phyloP scores from a whole-genome alignment of 2,888 invertebrate genomes.

The Falcaria lacertinaria region DNA sequence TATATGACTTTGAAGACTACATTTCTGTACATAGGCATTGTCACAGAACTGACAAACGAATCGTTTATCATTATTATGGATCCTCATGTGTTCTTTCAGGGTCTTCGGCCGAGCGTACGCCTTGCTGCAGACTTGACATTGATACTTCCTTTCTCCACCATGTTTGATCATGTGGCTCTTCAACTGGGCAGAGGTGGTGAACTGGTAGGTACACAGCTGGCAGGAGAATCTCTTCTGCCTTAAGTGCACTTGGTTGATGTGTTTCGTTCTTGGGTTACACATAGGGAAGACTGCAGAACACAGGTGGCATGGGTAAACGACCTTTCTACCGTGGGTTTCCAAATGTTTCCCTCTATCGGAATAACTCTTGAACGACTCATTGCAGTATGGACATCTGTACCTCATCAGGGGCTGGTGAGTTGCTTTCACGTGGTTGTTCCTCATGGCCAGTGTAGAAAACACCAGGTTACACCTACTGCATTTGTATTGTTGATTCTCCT shows the following conservation, averaged over 20 bases:
- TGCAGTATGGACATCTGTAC: slow-evolving; percentile 46
- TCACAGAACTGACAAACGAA: slow-evolving; percentile 66
- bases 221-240: slow-evolving; percentile 51
- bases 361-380: slow-evolving; percentile 54
- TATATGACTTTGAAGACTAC: slow-evolving; percentile 62
- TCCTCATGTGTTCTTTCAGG: slow-evolving; percentile 57
- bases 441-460: slow-evolving; percentile 39
- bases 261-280: slow-evolving; percentile 56
- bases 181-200: slow-evolving; percentile 48
- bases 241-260: slow-evolving; percentile 57
- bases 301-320: slow-evolving; percentile 58
- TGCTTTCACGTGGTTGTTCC: slow-evolving; percentile 42
- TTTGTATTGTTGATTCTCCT: slow-evolving; percentile 27
- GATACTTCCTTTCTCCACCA: slow-evolving; percentile 43
- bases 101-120: slow-evolving; percentile 53
- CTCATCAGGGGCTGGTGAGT: slow-evolving; percentile 41
- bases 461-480: slow-evolving; percentile 51
- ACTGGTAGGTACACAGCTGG: slow-evolving; percentile 44
- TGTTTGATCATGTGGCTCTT: slow-evolving; percentile 58
- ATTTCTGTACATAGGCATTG: slow-evolving; percentile 63
- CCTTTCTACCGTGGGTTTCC: slow-evolving; percentile 46
- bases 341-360: slow-evolving; percentile 48
- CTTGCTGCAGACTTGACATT: slow-evolving; percentile 70
- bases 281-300: slow-evolving; percentile 57
- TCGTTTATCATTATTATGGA: slow-evolving; percentile 62